Percentiles rank a stretch among this genome's conserved stretches.
Evolutionary conservation across 2,797 vertebrate genomes (phyloP).

Genomic region (Yasuhikotakia modesta): DNA sequence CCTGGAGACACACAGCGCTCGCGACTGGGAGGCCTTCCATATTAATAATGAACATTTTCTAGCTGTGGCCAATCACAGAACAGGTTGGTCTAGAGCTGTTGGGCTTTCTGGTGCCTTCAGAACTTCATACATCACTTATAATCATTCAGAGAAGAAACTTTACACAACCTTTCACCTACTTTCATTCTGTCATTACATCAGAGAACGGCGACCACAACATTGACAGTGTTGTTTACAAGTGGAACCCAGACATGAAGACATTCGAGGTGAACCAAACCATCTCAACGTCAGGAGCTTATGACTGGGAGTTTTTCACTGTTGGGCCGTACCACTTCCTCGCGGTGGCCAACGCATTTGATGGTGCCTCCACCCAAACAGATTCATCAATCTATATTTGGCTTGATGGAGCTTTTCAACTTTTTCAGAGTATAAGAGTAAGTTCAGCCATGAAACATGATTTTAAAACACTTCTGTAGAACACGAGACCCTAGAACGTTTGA

Average conservation of each 20-base stretch:
- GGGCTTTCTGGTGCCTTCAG: too few species aligned
- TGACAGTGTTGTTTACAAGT: constrained; percentile 93
- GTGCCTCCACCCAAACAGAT: constrained; percentile 86
- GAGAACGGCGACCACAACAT: constrained; percentile 93
- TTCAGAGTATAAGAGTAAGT: constrained; percentile 85
- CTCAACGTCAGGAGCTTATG: constrained; percentile 91
- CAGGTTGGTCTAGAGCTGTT: constrained; percentile 75
- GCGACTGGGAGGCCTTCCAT: constrained; percentile 95
- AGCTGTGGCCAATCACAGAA: constrained; percentile 93
- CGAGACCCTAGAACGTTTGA: background rate
- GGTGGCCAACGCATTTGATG: constrained; percentile 95
- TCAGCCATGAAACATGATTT: background rate
- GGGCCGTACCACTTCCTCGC: constrained; percentile 92
- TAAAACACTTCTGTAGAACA: background rate
- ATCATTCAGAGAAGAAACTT: too few species aligned
- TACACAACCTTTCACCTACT: background rate
- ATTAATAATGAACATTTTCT: constrained; percentile 88
- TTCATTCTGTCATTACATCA: constrained; percentile 59
- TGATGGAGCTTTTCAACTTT: constrained; percentile 67
- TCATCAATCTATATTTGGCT: constrained; percentile 81
- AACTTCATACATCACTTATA: too few species aligned
- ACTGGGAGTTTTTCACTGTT: constrained; percentile 96
- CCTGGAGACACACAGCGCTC: constrained; percentile 87
- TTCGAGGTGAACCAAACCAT: constrained; percentile 92
- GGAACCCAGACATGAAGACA: constrained; percentile 80